Evolutionary conservation across 2,888 invertebrate species (phyloP).

Genomic region (Phortica okadai): DNA sequence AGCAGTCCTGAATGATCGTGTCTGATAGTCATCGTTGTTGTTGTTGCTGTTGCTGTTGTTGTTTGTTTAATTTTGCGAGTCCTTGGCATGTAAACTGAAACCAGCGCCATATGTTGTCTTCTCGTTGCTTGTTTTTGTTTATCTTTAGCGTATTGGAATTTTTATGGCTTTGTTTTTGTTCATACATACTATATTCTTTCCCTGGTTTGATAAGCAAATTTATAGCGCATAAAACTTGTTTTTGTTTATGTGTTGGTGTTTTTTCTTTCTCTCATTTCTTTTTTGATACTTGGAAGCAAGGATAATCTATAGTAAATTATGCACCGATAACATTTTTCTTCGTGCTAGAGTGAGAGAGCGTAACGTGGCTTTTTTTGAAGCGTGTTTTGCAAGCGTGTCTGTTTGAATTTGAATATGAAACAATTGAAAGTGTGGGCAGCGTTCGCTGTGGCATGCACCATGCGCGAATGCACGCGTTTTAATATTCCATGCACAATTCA

Average conservation of each 20-base stretch:
- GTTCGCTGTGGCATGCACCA: background rate
- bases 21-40: background rate
- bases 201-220: conserved; percentile 32
- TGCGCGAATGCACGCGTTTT: background rate
- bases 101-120: conserved; percentile 49
- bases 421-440: background rate
- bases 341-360: background rate
- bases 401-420: conserved; percentile 3
- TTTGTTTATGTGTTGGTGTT: background rate
- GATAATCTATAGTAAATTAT: too few species aligned
- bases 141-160: conserved; percentile 11
- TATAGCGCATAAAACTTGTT: background rate
- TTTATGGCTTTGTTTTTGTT: conserved; percentile 26
- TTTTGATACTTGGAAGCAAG: too few species aligned
- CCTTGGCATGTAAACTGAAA: conserved; percentile 50
- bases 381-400: background rate
- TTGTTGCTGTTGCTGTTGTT: background rate
- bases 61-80: conserved; percentile 14
- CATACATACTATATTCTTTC: background rate
- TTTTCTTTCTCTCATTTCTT: background rate
- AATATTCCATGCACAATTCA: background rate
- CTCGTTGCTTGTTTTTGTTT: conserved; percentile 13
- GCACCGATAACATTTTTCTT: too few species aligned
- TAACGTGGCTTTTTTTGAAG: background rate
- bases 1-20: conserved; percentile 19